Base-by-base conservation (phyloP, 1,140 invertebrate genomes). In the Marisa cornuarietis region DNA sequence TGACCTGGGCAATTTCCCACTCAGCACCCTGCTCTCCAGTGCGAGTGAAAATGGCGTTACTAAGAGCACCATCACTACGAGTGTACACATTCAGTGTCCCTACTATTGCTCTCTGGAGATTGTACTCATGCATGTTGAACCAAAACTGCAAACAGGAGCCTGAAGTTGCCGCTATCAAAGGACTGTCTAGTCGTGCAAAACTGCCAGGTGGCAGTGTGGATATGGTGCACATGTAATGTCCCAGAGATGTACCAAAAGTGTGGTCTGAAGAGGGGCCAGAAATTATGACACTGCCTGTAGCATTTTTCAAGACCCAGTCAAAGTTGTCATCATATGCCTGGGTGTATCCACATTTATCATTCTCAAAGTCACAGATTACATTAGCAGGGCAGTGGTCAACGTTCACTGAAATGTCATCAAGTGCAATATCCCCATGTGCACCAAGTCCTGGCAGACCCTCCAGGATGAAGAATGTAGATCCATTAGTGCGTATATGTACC, bases 281-380 rank as follows among this genome's bases (percentile, higher is more conserved):
- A 10, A 13, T 72, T 11, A n/a, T 71, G 58, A 14, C 14, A 54
- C 63, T 61, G 22, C 3, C 13, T 20, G 61, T 58, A 18, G n/a
- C n/a, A 8, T 49, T 63, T 74, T 78, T 16, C 78, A 94, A 86
- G 18, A 79, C 90, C 95, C 95, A 96, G 82, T 95, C 94, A 83
- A 95, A 95, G 83, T 95, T 93, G 83, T 95, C 94, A 7, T 91
- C 91, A 0, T 93, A 92, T 83, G 95, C 95, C 80, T 95, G 94
- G 5, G 90, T 93, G 95, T 95, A 89, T 54, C 85, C 84, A 83
- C 90, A 91, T 13, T 83, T 81, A 71, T 85, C 88, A 24, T 86
- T 82, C 77, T 90, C 85, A 82, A 91, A 89, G 69, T 86, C 82
- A 82, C 88, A 90, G 61, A 81, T 80, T 16, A 82, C 87, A 52